A percentile compares a stretch with the other conserved stretches of the same genome.
Conservation (phyloP, 1,140 invertebrate species). For the Galendromus occidentalis region DNA sequence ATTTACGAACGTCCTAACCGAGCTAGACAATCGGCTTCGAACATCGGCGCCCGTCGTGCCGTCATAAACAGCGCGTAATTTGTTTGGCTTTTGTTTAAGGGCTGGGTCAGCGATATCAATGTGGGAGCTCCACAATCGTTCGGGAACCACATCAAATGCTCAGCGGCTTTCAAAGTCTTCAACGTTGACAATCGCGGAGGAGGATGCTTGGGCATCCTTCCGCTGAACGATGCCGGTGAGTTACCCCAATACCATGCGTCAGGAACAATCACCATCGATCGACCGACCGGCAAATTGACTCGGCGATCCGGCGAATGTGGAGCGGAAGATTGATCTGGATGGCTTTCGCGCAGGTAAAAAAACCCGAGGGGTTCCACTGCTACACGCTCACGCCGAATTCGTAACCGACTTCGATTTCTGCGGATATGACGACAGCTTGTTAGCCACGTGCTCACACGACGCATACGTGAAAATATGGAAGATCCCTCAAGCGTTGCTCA, state of each 20-base stretch:
- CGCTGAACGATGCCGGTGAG: constrained; percentile 55
- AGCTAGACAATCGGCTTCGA: not conserved
- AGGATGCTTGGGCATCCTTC: constrained; percentile 62
- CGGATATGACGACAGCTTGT: constrained; percentile 72
- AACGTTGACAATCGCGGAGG: constrained; percentile 53
- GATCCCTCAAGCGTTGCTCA: constrained; percentile 18
- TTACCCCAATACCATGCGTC: no score
- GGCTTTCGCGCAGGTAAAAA: constrained; percentile 31
- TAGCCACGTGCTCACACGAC: constrained; percentile 75
- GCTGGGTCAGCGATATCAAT: constrained; percentile 65
- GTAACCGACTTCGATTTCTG: constrained; percentile 84
- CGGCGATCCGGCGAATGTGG: no score
- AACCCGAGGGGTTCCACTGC: constrained; percentile 55
- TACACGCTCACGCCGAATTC: constrained; percentile 32
- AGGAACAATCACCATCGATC: no score
- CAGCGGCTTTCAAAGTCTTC: constrained; percentile 75
- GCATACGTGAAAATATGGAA: constrained; percentile 39
- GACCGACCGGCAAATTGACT: no score
- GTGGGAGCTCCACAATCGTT: constrained; percentile 75
- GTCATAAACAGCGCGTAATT: not conserved
- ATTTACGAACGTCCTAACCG: not conserved
- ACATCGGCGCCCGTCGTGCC: not conserved
- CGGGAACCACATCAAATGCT: constrained; percentile 79
- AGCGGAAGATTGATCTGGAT: no score
- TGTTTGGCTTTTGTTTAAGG: constrained; percentile 25